These are phyloP conservation scores for Mormoops blainvillei DNA, from an alignment of 2,113 vertebrate species.

Conservation along the genomic window DNA sequence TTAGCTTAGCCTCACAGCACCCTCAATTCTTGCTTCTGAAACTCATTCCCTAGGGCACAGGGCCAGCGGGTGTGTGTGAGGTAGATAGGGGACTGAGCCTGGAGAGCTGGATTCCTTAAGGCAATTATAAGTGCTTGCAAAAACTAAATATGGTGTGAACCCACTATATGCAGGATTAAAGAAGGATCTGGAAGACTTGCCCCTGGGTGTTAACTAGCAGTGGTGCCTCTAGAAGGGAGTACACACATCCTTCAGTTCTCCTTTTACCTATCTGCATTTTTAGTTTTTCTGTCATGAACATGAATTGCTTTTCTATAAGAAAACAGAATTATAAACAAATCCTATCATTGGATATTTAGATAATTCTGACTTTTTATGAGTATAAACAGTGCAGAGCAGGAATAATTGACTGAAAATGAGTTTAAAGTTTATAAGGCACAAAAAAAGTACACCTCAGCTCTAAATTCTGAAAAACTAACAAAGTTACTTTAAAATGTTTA, in stretches of 20 bases:
- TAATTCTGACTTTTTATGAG: background rate
- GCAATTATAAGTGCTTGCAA: background rate
- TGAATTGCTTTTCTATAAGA: conserved; percentile 26
- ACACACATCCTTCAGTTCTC: background rate
- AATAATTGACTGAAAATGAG: background rate
- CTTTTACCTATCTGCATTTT: background rate
- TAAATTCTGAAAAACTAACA: conserved; percentile 12
- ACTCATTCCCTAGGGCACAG: background rate
- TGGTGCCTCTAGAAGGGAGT: background rate
- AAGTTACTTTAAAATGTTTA: background rate
- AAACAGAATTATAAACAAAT: conserved; percentile 1
- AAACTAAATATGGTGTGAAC: background rate
- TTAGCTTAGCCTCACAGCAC: background rate
- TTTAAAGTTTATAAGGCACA: background rate
- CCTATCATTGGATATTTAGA: background rate
- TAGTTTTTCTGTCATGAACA: background rate
- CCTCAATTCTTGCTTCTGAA: background rate
- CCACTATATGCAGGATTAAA: background rate
- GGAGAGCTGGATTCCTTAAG: background rate
- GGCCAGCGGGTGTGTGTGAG: background rate
- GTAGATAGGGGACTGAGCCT: background rate
- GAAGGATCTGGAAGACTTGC: background rate
- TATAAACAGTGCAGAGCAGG: background rate
- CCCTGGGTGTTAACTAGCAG: background rate
- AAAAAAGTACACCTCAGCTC: background rate